Percentiles rank a stretch among this genome's conserved stretches.
Evolutionary conservation across 1,140 invertebrate species (phyloP).

Genomic region (Chironomus tepperi): DNA sequence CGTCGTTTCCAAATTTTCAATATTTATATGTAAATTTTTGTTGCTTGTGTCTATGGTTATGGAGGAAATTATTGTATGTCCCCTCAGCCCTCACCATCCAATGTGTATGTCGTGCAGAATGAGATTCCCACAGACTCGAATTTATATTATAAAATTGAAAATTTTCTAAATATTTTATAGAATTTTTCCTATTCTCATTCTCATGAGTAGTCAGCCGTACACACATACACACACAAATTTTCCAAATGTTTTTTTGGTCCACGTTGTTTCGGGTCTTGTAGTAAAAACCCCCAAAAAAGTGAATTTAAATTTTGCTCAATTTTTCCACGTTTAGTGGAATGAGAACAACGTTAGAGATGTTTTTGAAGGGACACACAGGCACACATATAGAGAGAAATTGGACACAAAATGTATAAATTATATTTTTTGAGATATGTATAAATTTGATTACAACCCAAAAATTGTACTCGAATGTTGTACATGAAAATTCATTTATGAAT

Average conservation of each 20-base stretch:
- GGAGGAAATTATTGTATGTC: not conserved
- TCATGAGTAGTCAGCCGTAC: too few relatives aligned
- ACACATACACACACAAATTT: too few relatives aligned
- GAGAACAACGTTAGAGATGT: too few relatives aligned
- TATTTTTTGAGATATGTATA: conserved; percentile 3
- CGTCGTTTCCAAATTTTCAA: not conserved
- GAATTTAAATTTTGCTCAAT: too few relatives aligned
- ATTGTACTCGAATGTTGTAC: not conserved
- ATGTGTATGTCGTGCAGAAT: not conserved
- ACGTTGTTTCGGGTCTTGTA: too few relatives aligned
- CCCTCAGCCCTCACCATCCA: not conserved
- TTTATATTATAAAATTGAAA: conserved; percentile 15
- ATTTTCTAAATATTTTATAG: conserved; percentile 10
- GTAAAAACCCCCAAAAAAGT: too few relatives aligned
- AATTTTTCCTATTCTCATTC: too few relatives aligned
- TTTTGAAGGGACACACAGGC: too few relatives aligned
- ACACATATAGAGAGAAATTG: too few relatives aligned
- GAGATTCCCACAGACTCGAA: not conserved
- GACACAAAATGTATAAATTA: too few relatives aligned
- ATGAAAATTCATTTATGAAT: conserved; percentile 18
- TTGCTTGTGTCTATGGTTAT: not conserved
- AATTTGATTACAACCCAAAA: conserved; percentile 3
- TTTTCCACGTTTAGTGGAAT: too few relatives aligned
- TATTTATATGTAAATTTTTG: not conserved
- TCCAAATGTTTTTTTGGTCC: too few relatives aligned